phyloP scores from a whole-genome alignment of 2,888 invertebrate species.

The Athalia rosae region DNA sequence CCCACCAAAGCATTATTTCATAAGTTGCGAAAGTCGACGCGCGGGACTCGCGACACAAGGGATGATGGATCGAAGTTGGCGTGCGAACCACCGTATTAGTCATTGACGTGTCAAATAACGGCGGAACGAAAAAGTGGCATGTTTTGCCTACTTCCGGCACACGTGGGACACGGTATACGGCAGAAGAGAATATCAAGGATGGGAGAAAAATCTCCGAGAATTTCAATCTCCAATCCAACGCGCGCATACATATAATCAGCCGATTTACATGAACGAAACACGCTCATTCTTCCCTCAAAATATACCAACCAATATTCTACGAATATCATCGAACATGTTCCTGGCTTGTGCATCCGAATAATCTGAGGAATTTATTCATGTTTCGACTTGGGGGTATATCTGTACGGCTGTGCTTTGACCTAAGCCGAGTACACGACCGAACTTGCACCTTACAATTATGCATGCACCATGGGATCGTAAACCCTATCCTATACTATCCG shows the following conservation, averaged over 20 bases:
- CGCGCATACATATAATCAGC: no score
- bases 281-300: no score
- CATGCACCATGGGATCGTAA: slow-evolving; percentile 21
- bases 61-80: slow-evolving; percentile 31
- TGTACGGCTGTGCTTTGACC: background rate
- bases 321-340: no score
- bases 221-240: background rate
- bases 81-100: slow-evolving; percentile 12
- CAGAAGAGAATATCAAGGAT: background rate
- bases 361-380: no score
- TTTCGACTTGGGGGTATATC: background rate
- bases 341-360: no score
- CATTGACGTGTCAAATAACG: slow-evolving; percentile 39
- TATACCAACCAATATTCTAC: no score
- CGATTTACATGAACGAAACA: no score
- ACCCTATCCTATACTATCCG: slow-evolving; percentile 39
- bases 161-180: slow-evolving; percentile 18
- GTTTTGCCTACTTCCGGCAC: slow-evolving; percentile 17
- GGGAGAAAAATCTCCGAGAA: slow-evolving; percentile 11
- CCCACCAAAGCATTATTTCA: slow-evolving; percentile 27
- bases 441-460: slow-evolving; percentile 32
- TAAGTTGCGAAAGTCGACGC: slow-evolving; percentile 16
- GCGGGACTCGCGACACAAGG: slow-evolving; percentile 5
- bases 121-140: slow-evolving; percentile 38
- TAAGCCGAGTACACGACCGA: background rate